These are phyloP conservation scores for Macrobrachium rosenbergii DNA, from an alignment of 1,140 invertebrate genomes.

Conservation along the genomic window DNA sequence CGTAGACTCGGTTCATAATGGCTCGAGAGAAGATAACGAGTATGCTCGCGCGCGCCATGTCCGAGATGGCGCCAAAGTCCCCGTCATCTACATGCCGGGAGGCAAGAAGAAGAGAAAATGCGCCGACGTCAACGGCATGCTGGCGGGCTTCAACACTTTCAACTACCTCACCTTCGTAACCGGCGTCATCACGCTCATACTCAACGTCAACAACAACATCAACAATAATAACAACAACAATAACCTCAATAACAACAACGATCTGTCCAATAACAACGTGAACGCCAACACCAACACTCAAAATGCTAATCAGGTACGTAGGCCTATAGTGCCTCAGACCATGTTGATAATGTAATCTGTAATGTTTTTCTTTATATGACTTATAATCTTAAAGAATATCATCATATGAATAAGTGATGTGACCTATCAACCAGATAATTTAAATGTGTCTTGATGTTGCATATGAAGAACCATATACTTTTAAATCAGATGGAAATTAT, in stretches of 20 bases:
- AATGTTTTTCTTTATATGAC: too few relatives aligned
- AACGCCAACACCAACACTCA: constrained; percentile 57
- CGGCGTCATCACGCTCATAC: constrained; percentile 52
- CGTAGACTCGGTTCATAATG: too few relatives aligned
- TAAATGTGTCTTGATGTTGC: too few relatives aligned
- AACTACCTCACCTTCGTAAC: constrained; percentile 59
- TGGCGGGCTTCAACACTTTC: constrained; percentile 59
- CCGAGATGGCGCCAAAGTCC: not conserved
- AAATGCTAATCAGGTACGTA: constrained; percentile 57
- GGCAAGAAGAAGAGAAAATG: constrained; percentile 45
- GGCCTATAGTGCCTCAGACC: not conserved
- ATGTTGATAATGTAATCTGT: too few relatives aligned
- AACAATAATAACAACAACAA: constrained; percentile 62
- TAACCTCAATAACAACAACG: constrained; percentile 58
- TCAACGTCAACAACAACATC: constrained; percentile 58
- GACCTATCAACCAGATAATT: too few relatives aligned
- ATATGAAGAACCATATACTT: too few relatives aligned
- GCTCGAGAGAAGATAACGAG: too few relatives aligned
- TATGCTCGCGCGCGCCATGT: too few relatives aligned
- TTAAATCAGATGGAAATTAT: not conserved
- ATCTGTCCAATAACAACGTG: constrained; percentile 57
- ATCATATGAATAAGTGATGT: too few relatives aligned
- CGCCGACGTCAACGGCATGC: constrained; percentile 30
- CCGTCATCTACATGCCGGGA: constrained; percentile 55
- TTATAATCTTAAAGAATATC: too few relatives aligned